Evolutionary conservation across 1,140 invertebrate species (phyloP).

Genomic region (Drosophila setifemur): DNA sequence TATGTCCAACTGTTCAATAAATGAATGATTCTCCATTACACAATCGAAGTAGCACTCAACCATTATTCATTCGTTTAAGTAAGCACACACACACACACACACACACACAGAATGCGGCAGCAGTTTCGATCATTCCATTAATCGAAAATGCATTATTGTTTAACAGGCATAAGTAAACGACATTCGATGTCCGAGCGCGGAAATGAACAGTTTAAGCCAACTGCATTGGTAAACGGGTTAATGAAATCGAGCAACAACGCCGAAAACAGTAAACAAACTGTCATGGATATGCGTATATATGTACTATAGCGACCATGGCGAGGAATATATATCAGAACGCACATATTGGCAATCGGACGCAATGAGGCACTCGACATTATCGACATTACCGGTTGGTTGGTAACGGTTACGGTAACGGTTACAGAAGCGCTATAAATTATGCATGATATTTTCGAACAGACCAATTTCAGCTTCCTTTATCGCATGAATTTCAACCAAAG

Average conservation of each 20-base stretch:
- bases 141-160: constrained; percentile 52
- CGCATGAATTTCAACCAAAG: constrained; percentile 4
- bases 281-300: not conserved
- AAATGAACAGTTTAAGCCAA: constrained; percentile 31
- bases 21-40: constrained; percentile 33
- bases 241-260: constrained; percentile 5
- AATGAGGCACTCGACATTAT: constrained; percentile 34
- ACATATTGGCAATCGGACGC: not conserved
- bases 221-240: constrained; percentile 22
- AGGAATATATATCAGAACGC: not conserved
- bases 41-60: not conserved
- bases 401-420: not conserved
- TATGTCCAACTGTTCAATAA: constrained; percentile 7
- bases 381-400: constrained; percentile 29
- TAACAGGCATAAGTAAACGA: constrained; percentile 48
- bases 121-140: constrained; percentile 10
- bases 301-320: too few species aligned
- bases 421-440: constrained; percentile 43
- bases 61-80: too few species aligned
- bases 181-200: constrained; percentile 7
- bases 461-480: constrained; percentile 16
- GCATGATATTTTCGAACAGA: constrained; percentile 2
- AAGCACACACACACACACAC: too few species aligned
- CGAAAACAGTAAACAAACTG: constrained; percentile 26
- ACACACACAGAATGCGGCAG: too few species aligned